Conservation (phyloP, 2,797 vertebrate genomes). For the Phaenicophaeus curvirostris region DNA sequence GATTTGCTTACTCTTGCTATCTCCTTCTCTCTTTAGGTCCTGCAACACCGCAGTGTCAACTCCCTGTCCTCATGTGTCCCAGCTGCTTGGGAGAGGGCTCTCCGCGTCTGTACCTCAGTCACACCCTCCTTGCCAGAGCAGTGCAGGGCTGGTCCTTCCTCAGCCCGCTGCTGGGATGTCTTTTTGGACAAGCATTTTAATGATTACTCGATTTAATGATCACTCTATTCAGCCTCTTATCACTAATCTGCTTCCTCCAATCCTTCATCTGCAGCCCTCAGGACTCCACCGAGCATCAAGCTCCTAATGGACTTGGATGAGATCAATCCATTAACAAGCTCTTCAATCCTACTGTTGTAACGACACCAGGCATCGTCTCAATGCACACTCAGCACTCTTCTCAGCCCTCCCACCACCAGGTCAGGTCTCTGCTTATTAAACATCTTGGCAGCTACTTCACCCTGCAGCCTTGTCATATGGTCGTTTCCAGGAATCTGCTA, state of each 20-base stretch:
- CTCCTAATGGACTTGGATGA: slow-evolving; percentile 40
- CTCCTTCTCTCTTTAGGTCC: background rate
- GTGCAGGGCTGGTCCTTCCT: background rate
- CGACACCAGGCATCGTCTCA: background rate
- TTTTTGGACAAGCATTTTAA: background rate
- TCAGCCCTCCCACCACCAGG: background rate
- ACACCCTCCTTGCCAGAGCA: background rate
- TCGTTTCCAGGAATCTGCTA: background rate
- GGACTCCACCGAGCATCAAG: background rate
- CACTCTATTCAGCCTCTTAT: slow-evolving; percentile 6
- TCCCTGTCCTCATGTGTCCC: background rate
- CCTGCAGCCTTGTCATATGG: background rate
- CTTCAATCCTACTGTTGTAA: background rate
- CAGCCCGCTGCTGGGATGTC: background rate
- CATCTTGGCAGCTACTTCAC: background rate
- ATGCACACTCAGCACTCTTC: slow-evolving; percentile 5
- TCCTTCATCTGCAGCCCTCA: background rate
- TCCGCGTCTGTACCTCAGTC: background rate
- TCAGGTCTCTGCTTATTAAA: slow-evolving; percentile 29
- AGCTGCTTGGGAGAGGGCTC: background rate
- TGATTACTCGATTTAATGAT: background rate
- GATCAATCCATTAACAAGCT: slow-evolving; percentile 39
- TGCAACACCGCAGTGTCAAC: background rate
- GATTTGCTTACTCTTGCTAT: background rate
- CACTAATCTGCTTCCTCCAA: slow-evolving; percentile 8